Conservation (phyloP, 2,888 invertebrate genomes). For the Drosophila basisetae region DNA sequence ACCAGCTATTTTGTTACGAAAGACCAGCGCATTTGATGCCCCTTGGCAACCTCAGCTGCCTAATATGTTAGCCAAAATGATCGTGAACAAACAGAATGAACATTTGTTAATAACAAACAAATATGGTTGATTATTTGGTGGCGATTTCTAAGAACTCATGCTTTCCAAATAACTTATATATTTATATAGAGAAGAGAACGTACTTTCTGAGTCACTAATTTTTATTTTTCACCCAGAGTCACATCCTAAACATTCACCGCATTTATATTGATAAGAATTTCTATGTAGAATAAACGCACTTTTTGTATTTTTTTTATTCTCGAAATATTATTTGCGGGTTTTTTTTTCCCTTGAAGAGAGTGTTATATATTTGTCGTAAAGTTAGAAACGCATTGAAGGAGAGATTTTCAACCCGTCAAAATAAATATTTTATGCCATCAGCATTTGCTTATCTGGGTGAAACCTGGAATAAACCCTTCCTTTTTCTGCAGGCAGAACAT, state of each 20-base stretch:
- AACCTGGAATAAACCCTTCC: too few species aligned
- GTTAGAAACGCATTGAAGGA: neutral
- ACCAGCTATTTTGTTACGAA: neutral
- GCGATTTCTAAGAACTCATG: neutral
- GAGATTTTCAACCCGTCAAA: neutral
- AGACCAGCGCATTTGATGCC: neutral
- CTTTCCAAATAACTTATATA: neutral
- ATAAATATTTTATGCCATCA: neutral
- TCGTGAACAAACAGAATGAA: neutral
- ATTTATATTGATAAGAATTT: neutral
- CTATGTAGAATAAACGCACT: neutral
- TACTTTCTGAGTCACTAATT: neutral
- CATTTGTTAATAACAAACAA: neutral
- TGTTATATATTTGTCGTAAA: neutral
- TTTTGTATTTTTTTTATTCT: too few species aligned
- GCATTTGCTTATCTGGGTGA: neutral
- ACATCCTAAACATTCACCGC: neutral
- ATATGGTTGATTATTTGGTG: neutral
- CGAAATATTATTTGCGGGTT: neutral
- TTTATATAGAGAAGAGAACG: neutral
- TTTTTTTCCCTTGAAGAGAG: neutral
- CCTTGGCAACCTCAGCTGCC: neutral
- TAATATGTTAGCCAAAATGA: neutral
- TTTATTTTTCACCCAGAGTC: neutral
- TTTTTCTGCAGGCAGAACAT: neutral